A percentile compares a stretch with the other conserved stretches of the same genome.
Evolutionary conservation across 2,797 vertebrate species (phyloP).

Genomic region (Toxotes lorentzi): DNA sequence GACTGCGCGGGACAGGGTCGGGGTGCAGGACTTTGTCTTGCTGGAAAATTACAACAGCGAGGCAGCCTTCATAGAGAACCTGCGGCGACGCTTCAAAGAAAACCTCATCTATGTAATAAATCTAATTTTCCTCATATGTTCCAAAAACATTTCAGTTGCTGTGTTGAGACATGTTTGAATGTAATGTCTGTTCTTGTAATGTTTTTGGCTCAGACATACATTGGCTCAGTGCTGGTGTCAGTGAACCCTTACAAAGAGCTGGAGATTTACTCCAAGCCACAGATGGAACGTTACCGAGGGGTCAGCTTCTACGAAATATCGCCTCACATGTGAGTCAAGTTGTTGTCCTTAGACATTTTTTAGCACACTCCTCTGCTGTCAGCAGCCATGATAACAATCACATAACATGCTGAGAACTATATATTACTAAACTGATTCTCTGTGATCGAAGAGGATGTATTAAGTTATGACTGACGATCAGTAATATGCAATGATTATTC

Average conservation of each 20-base stretch:
- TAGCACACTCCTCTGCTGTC: neutral
- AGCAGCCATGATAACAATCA: neutral
- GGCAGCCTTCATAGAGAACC: constrained; percentile 91
- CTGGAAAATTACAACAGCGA: constrained; percentile 93
- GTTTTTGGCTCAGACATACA: constrained; percentile 88
- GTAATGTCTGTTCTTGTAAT: constrained; percentile 29
- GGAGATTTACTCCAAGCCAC: constrained; percentile 91
- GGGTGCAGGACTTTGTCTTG: constrained; percentile 94
- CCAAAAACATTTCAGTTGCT: constrained; percentile 23
- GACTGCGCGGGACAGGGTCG: constrained; percentile 91
- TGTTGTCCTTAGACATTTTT: neutral
- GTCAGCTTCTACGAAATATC: constrained; percentile 97
- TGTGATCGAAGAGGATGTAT: constrained; percentile 3
- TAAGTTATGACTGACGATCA: neutral
- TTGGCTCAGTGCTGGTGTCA: constrained; percentile 94
- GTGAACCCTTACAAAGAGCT: constrained; percentile 89
- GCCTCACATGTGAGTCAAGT: constrained; percentile 93
- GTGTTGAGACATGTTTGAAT: constrained; percentile 34
- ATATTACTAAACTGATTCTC: neutral
- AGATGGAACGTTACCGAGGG: constrained; percentile 95
- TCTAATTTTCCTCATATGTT: constrained; percentile 4
- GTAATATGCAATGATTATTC: neutral
- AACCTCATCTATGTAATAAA: constrained; percentile 92
- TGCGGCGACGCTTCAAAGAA: constrained; percentile 90
- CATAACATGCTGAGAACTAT: neutral